Conservation (phyloP, 2,797 vertebrate species). For the Mallotus villosus region DNA sequence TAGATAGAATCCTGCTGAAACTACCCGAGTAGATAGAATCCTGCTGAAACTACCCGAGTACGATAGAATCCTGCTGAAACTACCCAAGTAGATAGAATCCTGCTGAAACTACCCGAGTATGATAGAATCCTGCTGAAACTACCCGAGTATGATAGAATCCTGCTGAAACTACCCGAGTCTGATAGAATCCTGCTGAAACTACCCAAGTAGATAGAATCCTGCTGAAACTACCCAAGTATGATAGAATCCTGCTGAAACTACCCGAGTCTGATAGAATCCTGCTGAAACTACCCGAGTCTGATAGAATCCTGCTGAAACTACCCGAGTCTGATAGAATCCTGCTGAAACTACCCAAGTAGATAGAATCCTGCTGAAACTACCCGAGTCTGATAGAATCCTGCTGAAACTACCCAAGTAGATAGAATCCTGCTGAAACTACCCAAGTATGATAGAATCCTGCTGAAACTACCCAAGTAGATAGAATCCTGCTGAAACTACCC, state of each 20-base stretch:
- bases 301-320: constrained; percentile 18
- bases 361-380: constrained; percentile 17
- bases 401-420: constrained; percentile 9
- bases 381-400: constrained; percentile 13
- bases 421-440: constrained; percentile 17
- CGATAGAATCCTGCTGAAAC: constrained; percentile 18
- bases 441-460: constrained; percentile 14
- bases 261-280: constrained; percentile 12
- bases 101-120: constrained; percentile 9
- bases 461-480: constrained; percentile 11
- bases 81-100: constrained; percentile 15
- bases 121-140: constrained; percentile 19
- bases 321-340: constrained; percentile 9
- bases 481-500: constrained; percentile 16
- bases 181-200: constrained; percentile 19
- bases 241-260: constrained; percentile 17
- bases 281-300: constrained; percentile 10
- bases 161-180: constrained; percentile 8
- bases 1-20: constrained; percentile 19
- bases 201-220: constrained; percentile 12
- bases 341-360: constrained; percentile 13
- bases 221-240: constrained; percentile 11
- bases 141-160: constrained; percentile 11
- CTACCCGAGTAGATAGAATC: constrained; percentile 12
- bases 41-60: constrained; percentile 9